phyloP scores from a whole-genome alignment of 2,113 vertebrate species.

The Anhinga anhinga region DNA sequence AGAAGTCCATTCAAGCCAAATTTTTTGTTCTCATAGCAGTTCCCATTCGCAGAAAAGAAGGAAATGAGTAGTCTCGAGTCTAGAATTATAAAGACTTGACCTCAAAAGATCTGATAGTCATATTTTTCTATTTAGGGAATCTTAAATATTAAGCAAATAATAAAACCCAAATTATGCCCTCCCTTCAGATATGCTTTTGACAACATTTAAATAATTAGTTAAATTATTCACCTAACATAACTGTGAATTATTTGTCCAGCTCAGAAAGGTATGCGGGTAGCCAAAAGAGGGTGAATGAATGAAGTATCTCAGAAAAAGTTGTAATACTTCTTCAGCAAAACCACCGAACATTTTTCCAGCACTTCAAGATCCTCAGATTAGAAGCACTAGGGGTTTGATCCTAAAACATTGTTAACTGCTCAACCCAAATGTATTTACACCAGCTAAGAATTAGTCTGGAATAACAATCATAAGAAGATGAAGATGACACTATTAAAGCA shows the following conservation, averaged over 20 bases:
- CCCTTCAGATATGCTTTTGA: not conserved
- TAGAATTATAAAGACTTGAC: not conserved
- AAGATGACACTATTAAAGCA: not conserved
- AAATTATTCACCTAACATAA: not conserved
- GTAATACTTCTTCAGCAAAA: not conserved
- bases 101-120: not conserved
- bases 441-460: not conserved
- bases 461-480: not conserved
- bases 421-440: not conserved
- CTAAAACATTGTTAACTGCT: not conserved
- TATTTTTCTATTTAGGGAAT: not conserved
- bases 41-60: not conserved
- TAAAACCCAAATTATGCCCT: not conserved
- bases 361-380: not conserved
- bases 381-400: not conserved
- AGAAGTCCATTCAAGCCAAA: not conserved
- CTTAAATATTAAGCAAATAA: not conserved
- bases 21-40: slow-evolving; percentile 14
- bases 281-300: not conserved
- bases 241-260: not conserved
- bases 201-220: not conserved
- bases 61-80: not conserved
- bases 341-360: not conserved
- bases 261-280: not conserved
- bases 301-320: not conserved